Percentiles rank a stretch among this genome's conserved stretches.
Conservation (phyloP, 2,797 vertebrate genomes). For the Dendrocincla fuliginosa region DNA sequence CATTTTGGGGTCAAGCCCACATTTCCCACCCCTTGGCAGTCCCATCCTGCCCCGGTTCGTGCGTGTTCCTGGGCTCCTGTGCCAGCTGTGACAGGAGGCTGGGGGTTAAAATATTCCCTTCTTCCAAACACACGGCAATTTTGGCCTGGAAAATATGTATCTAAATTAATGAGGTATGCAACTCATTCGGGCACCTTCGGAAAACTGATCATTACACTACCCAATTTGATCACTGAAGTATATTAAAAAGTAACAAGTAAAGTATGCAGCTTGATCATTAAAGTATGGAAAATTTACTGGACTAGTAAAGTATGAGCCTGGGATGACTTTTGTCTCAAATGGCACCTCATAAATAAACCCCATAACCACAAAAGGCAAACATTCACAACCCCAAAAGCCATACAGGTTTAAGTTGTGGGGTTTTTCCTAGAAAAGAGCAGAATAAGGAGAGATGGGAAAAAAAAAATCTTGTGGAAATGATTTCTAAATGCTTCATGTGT, state of each 20-base stretch:
- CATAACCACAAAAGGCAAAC: constrained; percentile 42
- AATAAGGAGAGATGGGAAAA: not conserved
- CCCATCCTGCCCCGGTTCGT: not conserved
- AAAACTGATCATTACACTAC: constrained; percentile 36
- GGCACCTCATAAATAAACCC: constrained; percentile 68
- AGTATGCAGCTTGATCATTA: constrained; percentile 61
- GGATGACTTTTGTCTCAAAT: constrained; percentile 61
- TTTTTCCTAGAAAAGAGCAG: constrained; percentile 20
- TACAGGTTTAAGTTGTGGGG: not conserved
- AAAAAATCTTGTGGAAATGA: not conserved
- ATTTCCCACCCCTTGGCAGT: constrained; percentile 4
- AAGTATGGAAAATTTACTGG: constrained; percentile 65
- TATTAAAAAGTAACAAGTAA: constrained; percentile 65
- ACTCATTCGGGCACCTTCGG: constrained; percentile 37
- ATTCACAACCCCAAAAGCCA: constrained; percentile 33
- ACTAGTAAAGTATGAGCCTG: constrained; percentile 55
- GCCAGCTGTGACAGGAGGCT: not conserved
- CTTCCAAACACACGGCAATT: not conserved
- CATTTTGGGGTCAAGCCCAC: not conserved
- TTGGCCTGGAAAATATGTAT: not conserved
- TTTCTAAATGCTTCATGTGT: not conserved
- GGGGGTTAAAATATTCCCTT: constrained; percentile 29
- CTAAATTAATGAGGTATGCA: constrained; percentile 64
- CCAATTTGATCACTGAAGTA: constrained; percentile 63
- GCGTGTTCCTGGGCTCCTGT: not conserved